Conservation (phyloP, 1,140 invertebrate genomes). For the Oryctes rhinoceros region DNA sequence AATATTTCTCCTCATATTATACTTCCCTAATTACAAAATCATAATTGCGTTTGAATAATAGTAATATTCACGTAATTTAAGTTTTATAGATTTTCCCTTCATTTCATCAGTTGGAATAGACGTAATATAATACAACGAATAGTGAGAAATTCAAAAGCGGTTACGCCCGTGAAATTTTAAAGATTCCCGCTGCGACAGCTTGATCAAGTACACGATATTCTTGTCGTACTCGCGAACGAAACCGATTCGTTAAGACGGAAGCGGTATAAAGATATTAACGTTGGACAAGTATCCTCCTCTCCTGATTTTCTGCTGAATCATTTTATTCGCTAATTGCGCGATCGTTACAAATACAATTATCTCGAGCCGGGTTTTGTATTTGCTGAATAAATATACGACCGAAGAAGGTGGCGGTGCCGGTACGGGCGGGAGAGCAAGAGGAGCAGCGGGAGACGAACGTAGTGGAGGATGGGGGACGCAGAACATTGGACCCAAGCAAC, state of each 20-base stretch:
- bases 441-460: neutral
- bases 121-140: no score
- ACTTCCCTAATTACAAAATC: no score
- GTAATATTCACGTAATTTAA: no score
- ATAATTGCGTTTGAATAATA: no score
- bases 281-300: constrained; percentile 48
- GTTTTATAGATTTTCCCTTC: no score
- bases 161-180: no score
- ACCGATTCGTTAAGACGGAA: constrained; percentile 9
- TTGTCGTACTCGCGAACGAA: neutral
- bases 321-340: constrained; percentile 57
- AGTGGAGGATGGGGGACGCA: neutral
- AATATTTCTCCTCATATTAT: no score
- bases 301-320: constrained; percentile 55
- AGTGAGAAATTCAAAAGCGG: no score
- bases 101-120: no score
- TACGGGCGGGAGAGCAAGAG: neutral
- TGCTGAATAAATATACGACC: constrained; percentile 55
- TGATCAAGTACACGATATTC: neutral
- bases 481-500: constrained; percentile 20
- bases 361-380: constrained; percentile 55
- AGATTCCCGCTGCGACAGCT: no score
- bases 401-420: neutral
- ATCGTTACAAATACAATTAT: constrained; percentile 59
- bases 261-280: constrained; percentile 50